A percentile compares a stretch with the other conserved stretches of the same genome.
Conservation (phyloP, 2,113 vertebrate species). For the Oncorhynchus gorbuscha region DNA sequence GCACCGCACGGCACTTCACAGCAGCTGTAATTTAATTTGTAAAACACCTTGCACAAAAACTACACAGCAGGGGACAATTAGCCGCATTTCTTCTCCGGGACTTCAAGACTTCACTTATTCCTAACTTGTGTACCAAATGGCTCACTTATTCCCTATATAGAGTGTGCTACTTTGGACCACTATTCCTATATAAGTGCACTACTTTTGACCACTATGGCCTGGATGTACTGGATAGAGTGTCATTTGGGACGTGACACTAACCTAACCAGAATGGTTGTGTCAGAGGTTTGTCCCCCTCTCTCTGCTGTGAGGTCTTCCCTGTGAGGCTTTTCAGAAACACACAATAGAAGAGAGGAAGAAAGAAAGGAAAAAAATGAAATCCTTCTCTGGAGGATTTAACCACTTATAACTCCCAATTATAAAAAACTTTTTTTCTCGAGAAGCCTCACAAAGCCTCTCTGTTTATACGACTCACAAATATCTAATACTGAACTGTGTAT, state of each 20-base stretch:
- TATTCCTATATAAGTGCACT: background rate
- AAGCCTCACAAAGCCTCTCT: conserved; percentile 69
- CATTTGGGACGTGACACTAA: conserved; percentile 32
- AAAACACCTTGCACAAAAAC: conserved; percentile 44
- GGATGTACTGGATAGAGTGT: no score
- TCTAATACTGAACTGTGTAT: conserved; percentile 74
- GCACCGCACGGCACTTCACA: no score
- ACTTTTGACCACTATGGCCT: no score
- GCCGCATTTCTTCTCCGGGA: conserved; percentile 52
- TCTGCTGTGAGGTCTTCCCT: conserved; percentile 63
- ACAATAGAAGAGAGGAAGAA: conserved; percentile 58
- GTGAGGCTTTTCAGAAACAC: conserved; percentile 63
- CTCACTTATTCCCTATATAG: no score
- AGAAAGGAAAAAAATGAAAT: conserved; percentile 57
- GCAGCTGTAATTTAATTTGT: conserved; percentile 48
- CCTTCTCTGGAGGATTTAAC: conserved; percentile 74
- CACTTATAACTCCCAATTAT: conserved; percentile 81
- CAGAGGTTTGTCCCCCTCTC: conserved; percentile 63
- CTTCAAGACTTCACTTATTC: conserved; percentile 46
- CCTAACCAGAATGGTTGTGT: conserved; percentile 50
- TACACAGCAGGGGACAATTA: conserved; percentile 60
- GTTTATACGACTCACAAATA: conserved; percentile 80
- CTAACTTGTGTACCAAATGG: no score
- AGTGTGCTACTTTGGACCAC: no score
- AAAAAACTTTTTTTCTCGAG: conserved; percentile 40